Base-by-base conservation (phyloP, 2,888 invertebrate genomes). In the Apotomis capreana region DNA sequence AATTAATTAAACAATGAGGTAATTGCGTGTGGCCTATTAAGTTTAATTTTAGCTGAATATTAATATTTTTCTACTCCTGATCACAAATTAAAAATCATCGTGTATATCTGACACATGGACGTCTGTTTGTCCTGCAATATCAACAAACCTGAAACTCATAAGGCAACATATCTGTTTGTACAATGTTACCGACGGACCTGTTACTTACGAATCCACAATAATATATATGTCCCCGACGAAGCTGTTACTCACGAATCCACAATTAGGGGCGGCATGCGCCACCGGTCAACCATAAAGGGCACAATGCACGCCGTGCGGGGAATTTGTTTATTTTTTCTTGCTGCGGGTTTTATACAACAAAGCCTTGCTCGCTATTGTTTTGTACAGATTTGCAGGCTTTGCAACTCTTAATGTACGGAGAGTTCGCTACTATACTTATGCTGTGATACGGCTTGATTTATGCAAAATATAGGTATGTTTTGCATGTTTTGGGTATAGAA, bases 241-340 rank as follows among this genome's bases (percentile, higher is more conserved):
- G 36, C 57, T 58, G 57, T 67, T 58, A 67, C 65, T 64, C 61
- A 67, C 67, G 61, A 71, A 68, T 74, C 58, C 40, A 68, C 68
- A 72, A 60, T 67, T 65, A 69, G 64, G 64, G 49, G 55, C 40
- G 40, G 57, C 67, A 71, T 65, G 71, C 64, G 49, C 62, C 52
- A 70, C 37, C 58, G 62, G 64, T 36, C 58, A 44, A 44, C 58
- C 68, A 72, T 63, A 74, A 75, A 74, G 57, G 69, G 61, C 68
- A 68, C 71, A 68, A 68, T 60, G 52, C 67, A 70, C 65, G 71
- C 74, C 55, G 73, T 69, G 74, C 60, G 26, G 63, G n/a, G 26
- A 64, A 68, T 76, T 77, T 79, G 76, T 80, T 81, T 81, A 77
- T 80, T 80, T 80, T 82, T 77, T 78, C 77, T 78, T 77, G 78